A percentile compares a stretch with the other conserved stretches of the same genome.
Evolutionary conservation across 2,113 vertebrate genomes (phyloP).

Genomic region (Ameiurus melas): DNA sequence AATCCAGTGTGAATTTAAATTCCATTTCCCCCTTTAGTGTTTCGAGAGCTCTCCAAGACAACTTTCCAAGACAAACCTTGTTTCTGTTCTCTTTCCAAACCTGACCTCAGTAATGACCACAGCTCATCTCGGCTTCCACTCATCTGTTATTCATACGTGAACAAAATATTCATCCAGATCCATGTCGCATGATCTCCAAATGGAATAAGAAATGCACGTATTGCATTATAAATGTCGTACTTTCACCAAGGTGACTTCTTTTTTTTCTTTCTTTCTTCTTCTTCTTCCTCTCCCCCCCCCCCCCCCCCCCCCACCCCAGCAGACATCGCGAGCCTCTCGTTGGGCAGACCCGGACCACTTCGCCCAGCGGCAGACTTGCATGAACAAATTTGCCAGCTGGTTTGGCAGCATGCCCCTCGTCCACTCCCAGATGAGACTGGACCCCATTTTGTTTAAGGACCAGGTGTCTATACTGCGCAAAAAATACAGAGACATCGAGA

Average conservation of each 20-base stretch:
- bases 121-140: conserved; percentile 28
- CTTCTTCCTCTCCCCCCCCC: too few species aligned
- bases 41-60: neutral
- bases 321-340: conserved; percentile 93
- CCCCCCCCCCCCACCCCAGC: neutral
- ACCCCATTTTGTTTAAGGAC: conserved; percentile 98
- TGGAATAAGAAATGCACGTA: neutral
- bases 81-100: conserved; percentile 15
- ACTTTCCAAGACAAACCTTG: neutral
- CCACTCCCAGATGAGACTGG: conserved; percentile 97
- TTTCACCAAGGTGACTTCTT: conserved; percentile 7
- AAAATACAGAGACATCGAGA: conserved; percentile 98
- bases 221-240: neutral
- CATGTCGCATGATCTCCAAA: neutral
- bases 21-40: neutral
- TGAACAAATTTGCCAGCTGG: conserved; percentile 99
- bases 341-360: conserved; percentile 99
- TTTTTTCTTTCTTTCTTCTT: neutral
- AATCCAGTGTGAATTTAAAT: neutral
- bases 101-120: conserved; percentile 23
- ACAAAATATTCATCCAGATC: neutral
- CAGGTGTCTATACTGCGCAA: conserved; percentile 98
- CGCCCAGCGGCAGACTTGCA: conserved; percentile 98
- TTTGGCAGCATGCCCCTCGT: conserved; percentile 99
- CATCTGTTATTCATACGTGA: neutral